Conservation (phyloP, 2,888 invertebrate species). For the Hypomecis atomaria region DNA sequence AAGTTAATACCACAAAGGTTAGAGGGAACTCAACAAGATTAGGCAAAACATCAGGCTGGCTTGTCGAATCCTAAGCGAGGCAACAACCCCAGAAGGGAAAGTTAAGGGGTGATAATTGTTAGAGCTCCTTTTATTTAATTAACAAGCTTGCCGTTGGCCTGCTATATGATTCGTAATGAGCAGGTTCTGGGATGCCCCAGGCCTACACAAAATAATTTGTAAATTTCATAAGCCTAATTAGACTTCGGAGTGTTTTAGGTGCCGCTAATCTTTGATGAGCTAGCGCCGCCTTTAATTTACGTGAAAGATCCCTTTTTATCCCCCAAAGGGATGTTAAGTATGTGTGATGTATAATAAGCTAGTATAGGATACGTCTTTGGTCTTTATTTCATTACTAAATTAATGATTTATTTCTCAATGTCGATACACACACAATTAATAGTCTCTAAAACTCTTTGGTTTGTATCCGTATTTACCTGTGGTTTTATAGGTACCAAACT, state of each 20-base stretch:
- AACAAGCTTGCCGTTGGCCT: conserved; percentile 44
- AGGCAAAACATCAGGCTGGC: conserved; percentile 14
- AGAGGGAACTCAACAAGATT: conserved; percentile 6
- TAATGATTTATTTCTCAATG: no score
- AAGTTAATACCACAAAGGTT: conserved; percentile 7
- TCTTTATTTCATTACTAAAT: no score
- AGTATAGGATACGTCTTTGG: no score
- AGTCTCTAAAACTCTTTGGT: no score
- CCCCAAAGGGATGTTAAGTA: no score
- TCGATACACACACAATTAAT: no score
- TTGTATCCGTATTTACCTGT: no score
- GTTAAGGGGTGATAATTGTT: conserved; percentile 57
- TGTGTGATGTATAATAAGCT: no score
- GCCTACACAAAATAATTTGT: conserved; percentile 36
- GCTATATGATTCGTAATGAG: conserved; percentile 46
- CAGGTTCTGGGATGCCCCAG: conserved; percentile 23
- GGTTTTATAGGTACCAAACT: no score
- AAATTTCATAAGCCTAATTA: conserved; percentile 40
- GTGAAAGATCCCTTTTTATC: background rate
- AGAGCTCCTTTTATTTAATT: conserved; percentile 57
- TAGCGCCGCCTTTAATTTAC: background rate
- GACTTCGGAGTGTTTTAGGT: conserved; percentile 4
- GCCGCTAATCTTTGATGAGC: conserved; percentile 15
- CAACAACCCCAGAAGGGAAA: conserved; percentile 42
- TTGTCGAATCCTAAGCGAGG: conserved; percentile 30